Percentiles rank a stretch among this genome's conserved stretches.
phyloP scores from a whole-genome alignment of 2,797 vertebrate genomes.

The Hypotaenidia philippensis region DNA sequence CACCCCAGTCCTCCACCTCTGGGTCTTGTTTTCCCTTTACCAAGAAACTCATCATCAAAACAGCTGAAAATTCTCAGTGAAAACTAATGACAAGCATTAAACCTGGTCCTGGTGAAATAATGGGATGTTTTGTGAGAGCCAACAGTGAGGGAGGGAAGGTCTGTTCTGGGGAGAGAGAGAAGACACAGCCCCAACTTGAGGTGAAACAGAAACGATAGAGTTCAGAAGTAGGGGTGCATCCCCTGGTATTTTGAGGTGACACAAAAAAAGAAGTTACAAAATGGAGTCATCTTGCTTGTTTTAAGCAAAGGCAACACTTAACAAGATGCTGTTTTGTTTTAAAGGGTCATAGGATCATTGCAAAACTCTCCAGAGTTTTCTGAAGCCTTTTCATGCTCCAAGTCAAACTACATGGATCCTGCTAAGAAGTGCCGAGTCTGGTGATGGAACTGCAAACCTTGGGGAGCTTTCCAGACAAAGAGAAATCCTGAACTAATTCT shows the following conservation, averaged over 20 bases:
- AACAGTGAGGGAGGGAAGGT: background rate
- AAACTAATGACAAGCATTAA: background rate
- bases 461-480: background rate
- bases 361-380: constrained; percentile 95
- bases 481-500: background rate
- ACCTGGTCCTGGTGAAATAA: background rate
- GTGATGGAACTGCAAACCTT: constrained; percentile 76
- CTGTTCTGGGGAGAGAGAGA: background rate
- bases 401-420: constrained; percentile 88
- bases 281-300: fast-evolving
- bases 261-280: background rate
- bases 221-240: fast-evolving
- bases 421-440: constrained; percentile 90
- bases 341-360: constrained; percentile 92
- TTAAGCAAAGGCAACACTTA: background rate
- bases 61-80: background rate
- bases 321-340: constrained; percentile 39
- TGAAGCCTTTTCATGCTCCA: constrained; percentile 90
- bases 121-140: background rate
- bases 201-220: background rate
- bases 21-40: background rate
- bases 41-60: background rate
- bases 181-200: background rate
- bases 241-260: background rate
- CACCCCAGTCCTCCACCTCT: background rate